Base-by-base conservation (phyloP, 2,113 vertebrate species). In the Oreochromis niloticus region DNA sequence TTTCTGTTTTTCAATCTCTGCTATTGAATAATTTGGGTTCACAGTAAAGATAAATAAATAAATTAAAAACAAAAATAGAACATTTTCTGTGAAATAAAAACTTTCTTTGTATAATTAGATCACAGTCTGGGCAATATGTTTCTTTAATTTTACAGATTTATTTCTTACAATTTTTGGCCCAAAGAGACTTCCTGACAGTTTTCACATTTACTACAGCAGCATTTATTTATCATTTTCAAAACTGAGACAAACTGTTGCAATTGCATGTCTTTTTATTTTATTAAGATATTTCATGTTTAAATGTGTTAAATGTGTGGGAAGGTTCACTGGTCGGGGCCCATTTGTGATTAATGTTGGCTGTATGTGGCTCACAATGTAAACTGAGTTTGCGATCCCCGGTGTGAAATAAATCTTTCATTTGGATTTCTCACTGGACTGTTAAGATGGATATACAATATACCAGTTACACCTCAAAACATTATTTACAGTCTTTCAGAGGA, bases 341-440 rank as follows among this genome's bases (percentile, higher is more conserved):
- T 1, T 68, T 39, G 34, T 0, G 6, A 66, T 66, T 13, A 66
- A 2, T n/a, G 1, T n/a, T 2, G 1, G 34, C 61, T 68, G 0
- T 68, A 0, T 66, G 17, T 66, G 61, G 61, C 61, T 32, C 61
- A n/a, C 32, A 66, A 39, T 66, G 61, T 13, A 66, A 66, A 39
- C 34, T 66, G 32, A 66, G 61, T 66, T 66, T 66, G 17, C 36
- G 22, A 22, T 22, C 22, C 61, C 32, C 39, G 32, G 10, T 66
- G 6, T 66, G 36, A 0, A 39, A 66, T 10, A 66, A n/a, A 39
- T 66, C 17, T 39, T 66, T 36, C 2, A 1, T n/a, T 66, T 36
- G 17, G 32, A 66, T 66, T 66, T 66, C 32, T 66, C 32, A 66
- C 32, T 3, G 32, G 32, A 10, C 32, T 66, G 61, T 39, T 66